A percentile compares a stretch with the other conserved stretches of the same genome.
Conservation (phyloP, 2,888 invertebrate genomes). For the Idaea dimidiata region DNA sequence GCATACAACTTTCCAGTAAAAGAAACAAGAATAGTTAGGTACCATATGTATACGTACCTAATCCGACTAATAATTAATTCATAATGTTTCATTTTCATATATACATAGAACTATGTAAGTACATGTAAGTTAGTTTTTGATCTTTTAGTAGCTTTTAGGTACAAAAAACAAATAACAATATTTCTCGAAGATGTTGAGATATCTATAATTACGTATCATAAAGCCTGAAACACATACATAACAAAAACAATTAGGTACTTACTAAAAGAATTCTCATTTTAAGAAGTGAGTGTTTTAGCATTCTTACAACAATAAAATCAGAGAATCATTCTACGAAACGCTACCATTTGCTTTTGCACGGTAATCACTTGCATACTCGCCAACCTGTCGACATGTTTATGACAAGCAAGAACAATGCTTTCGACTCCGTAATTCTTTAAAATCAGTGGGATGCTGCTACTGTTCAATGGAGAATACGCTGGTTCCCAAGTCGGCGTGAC, state of each 20-base stretch:
- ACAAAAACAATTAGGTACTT: background rate
- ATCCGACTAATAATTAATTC: too few species aligned
- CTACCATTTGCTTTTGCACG: conserved; percentile 12
- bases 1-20: background rate
- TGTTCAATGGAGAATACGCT: conserved; percentile 10
- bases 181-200: too few species aligned
- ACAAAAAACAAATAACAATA: background rate
- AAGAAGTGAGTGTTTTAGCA: conserved; percentile 1
- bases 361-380: conserved; percentile 36
- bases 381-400: conserved; percentile 77
- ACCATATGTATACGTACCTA: too few species aligned
- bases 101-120: too few species aligned
- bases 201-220: background rate
- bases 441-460: conserved; percentile 34
- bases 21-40: too few species aligned
- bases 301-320: conserved; percentile 15
- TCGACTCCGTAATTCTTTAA: conserved; percentile 2
- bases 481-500: conserved; percentile 45
- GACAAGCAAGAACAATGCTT: conserved; percentile 60
- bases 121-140: too few species aligned
- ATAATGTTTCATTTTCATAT: too few species aligned
- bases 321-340: conserved; percentile 5
- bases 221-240: background rate
- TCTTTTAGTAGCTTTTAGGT: background rate
- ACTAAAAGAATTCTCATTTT: background rate